Conservation (phyloP, 2,888 invertebrate species). For the Thalpophila matura region DNA sequence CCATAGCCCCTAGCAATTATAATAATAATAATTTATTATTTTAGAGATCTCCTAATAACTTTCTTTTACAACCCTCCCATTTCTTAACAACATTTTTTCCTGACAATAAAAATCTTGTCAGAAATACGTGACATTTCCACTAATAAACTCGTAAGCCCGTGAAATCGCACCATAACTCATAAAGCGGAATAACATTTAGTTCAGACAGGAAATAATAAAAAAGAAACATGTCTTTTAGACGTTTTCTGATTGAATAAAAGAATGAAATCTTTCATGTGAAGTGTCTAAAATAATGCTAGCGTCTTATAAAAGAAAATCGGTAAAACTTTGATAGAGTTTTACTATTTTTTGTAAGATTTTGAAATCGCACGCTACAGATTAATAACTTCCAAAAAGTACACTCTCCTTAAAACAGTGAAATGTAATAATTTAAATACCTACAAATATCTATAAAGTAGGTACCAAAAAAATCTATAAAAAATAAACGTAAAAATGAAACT, state of each 20-base stretch:
- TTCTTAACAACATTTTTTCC: constrained; percentile 1
- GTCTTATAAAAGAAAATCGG: too few relatives aligned
- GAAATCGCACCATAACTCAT: constrained; percentile 46
- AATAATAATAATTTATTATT: too few relatives aligned
- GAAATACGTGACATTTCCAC: constrained; percentile 35
- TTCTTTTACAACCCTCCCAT: neutral
- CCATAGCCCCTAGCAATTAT: too few relatives aligned
- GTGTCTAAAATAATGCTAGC: neutral
- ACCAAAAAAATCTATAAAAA: neutral
- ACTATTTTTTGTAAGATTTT: too few relatives aligned
- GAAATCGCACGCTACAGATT: too few relatives aligned
- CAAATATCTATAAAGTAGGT: too few relatives aligned
- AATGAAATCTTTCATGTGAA: neutral
- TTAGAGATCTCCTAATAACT: neutral
- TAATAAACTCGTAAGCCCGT: constrained; percentile 41
- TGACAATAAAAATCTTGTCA: constrained; percentile 9
- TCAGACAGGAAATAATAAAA: constrained; percentile 53
- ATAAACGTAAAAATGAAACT: neutral
- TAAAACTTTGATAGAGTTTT: too few relatives aligned
- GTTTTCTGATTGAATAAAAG: constrained; percentile 23
- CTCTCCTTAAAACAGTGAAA: too few relatives aligned
- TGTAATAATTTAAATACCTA: too few relatives aligned
- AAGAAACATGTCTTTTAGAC: constrained; percentile 25
- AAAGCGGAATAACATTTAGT: constrained; percentile 41
- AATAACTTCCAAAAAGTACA: too few relatives aligned